Evolutionary conservation across 2,113 vertebrate genomes (phyloP), one percentile per base, ranked within the genome.

Genomic region (Neogale vison): DNA sequence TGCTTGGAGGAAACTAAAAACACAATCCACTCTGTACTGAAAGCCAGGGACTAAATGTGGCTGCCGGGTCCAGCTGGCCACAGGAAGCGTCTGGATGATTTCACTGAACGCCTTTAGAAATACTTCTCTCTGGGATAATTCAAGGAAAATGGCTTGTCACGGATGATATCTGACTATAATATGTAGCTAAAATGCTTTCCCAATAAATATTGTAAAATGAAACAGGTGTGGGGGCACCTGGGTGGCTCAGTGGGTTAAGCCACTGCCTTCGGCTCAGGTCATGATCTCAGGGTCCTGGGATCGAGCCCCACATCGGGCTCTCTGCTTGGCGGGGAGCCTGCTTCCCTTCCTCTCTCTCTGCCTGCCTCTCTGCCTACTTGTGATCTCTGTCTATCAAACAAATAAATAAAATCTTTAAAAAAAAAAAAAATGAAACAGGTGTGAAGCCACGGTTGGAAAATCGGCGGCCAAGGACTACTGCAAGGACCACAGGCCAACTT

Each of bases 121-220:
- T 89, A 96, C 77, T 94, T 96, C 96, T 96, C 91, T 42, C 77
- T 21, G 89, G 45, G 79, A 45, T 89, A 86, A 95, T 93, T 95
- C 93, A 95, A 97, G 85, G 86, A 72, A 97, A 96, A 89, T 93
- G 89, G 59, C 45, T 94, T 88, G 67, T 93, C 79, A 45, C 7
- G 17, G 93, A 89, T 93, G 86, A 94, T 89, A 90, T 82, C 95
- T 91, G 77, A 91, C 94, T 92, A 77, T 96, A 95, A 92, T 93
- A 93, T 97, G 59, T 36, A 26, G 72, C 39, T 79, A 77, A 97
- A 94, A 81, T 95, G 92, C 81, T 83, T 96, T 90, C 77, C 52
- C 52, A 61, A 77, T 94, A 94, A 97, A 97, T 91, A 88, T 7
- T 81, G 59, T 86, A 97, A 96, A 95, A 88, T 9, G 9, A 89